Percentiles rank a stretch among this genome's conserved stretches.
Evolutionary conservation across 2,888 invertebrate genomes (phyloP).

Genomic region (Drosophila anceps): DNA sequence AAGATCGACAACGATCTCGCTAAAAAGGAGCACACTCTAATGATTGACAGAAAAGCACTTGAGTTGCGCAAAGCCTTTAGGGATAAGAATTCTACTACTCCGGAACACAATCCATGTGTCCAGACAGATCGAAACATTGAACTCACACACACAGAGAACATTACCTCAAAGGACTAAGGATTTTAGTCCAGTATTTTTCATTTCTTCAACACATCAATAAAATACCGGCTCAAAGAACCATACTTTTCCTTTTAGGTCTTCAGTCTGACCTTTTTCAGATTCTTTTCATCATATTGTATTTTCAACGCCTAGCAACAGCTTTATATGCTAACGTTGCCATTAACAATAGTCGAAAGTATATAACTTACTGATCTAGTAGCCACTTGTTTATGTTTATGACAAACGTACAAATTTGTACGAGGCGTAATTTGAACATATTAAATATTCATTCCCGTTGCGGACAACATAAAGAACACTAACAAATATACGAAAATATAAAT

Average conservation of each 20-base stretch:
- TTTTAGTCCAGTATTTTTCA: neutral
- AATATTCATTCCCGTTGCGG: slow-evolving; percentile 8
- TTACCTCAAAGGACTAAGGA: neutral
- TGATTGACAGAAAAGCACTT: slow-evolving; percentile 91
- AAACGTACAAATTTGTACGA: slow-evolving; percentile 10
- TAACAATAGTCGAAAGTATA: neutral
- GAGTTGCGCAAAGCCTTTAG: slow-evolving; percentile 7
- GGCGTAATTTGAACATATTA: neutral
- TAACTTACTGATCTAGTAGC: slow-evolving; percentile 44
- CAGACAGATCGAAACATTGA: slow-evolving; percentile 40
- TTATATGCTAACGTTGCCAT: slow-evolving; percentile 1
- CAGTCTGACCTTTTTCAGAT: too few species aligned
- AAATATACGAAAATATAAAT: slow-evolving; percentile 1
- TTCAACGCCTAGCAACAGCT: slow-evolving; percentile 14
- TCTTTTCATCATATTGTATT: too few species aligned
- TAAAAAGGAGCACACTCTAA: slow-evolving; percentile 91
- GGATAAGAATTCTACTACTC: neutral
- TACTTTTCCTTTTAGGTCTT: neutral
- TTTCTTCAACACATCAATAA: neutral
- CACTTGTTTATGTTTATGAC: too few species aligned
- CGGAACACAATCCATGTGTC: slow-evolving; percentile 22
- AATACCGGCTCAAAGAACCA: neutral
- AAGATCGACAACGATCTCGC: slow-evolving; percentile 89
- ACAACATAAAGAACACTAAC: slow-evolving; percentile 15
- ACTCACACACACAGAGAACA: neutral